Conservation (phyloP, 2,113 vertebrate genomes). For the Coptodon bakossiorum region DNA sequence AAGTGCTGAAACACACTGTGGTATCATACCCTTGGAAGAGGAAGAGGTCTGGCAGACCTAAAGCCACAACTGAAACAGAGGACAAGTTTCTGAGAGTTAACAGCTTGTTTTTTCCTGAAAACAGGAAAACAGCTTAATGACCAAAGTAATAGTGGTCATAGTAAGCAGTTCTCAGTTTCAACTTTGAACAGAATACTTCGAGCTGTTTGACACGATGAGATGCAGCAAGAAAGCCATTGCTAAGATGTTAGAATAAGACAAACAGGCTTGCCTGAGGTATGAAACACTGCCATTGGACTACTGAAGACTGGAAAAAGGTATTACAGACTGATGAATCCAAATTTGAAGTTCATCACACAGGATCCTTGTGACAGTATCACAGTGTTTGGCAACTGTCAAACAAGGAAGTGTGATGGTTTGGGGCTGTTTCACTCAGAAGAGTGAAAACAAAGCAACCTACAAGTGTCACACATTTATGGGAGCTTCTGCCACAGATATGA, state of each 20-base stretch:
- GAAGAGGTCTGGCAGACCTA: not conserved
- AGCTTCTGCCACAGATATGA: too few species aligned
- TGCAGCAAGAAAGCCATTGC: not conserved
- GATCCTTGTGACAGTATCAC: accelerated
- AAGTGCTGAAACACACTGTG: not conserved
- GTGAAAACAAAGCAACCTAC: too few species aligned
- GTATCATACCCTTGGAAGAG: accelerated
- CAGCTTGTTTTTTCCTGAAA: not conserved
- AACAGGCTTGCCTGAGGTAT: not conserved
- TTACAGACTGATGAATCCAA: not conserved
- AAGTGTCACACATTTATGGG: too few species aligned
- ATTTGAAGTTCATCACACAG: not conserved
- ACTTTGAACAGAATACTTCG: not conserved
- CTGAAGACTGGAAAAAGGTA: not conserved
- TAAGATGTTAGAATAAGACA: not conserved
- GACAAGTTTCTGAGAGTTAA: not conserved
- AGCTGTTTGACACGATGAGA: not conserved
- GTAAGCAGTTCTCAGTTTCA: not conserved
- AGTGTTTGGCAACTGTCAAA: not conserved
- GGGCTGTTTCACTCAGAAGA: too few species aligned
- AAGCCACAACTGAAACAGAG: not conserved
- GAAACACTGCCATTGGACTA: not conserved
- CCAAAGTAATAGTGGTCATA: not conserved
- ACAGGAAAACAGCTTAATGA: not conserved
- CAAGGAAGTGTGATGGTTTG: too few species aligned